Evolutionary conservation across 2,888 invertebrate genomes (phyloP), one percentile per base, ranked within the genome.

Genomic region (Orchestes rusci): DNA sequence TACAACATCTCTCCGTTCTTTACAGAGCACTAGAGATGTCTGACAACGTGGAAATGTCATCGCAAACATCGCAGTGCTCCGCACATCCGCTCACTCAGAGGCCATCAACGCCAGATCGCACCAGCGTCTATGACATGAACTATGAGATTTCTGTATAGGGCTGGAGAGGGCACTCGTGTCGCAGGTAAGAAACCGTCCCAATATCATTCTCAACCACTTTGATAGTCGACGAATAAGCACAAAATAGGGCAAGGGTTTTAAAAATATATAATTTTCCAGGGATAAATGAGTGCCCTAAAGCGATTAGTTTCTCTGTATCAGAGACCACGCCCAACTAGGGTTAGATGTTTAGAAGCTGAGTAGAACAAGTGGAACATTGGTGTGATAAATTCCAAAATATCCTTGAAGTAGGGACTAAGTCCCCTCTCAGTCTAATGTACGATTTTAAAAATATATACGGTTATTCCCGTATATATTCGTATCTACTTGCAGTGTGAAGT

Each of bases 91-190:
- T 54, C 53, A 51, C 54, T 10, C 59, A 57, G 39, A 54, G 59
- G 29, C 61, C 79, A 36, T 75, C 78, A 27, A 80, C 85, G 12
- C 84, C 88, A 37, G 89, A 90, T 69, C 82, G 90, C 60, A 84
- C 86, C 60, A 89, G 89, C 70, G 86, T 90, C 56, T 92, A 92
- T 71, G 91, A 92, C 70, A 89, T 89, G 83, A 92, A 90, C 75
- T 91, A 92, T 71, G 92, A 92, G 72, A 92, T 92, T 73, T 90
- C 90, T 58, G 91, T 92, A 76, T 92, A 86, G 87, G 68, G 65
- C 54, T 73, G 68, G 66, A 68, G 68, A 65, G 63, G 66, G 64
- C 67, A 67, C 63, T 64, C 63, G 50, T 49, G 39, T 45, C 49
- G 43, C 39, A 49, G 49, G 49, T 49, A 36, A 19, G 27, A 2